Evolutionary conservation across 2,113 vertebrate genomes (phyloP).

Genomic region (Columba livia): DNA sequence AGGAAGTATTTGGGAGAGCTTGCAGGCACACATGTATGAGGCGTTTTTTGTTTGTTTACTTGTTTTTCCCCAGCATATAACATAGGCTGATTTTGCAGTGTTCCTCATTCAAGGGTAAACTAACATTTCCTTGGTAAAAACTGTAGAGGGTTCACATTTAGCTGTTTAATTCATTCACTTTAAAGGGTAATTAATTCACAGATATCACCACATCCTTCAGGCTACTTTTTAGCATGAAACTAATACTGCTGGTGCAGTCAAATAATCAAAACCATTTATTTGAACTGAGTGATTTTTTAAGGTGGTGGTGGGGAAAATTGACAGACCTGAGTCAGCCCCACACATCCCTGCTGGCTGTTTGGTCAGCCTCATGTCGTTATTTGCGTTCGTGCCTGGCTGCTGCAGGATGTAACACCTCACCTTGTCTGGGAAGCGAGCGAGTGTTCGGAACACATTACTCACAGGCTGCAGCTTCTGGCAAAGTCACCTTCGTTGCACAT

Average conservation of each 20-base stretch:
- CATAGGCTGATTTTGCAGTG: neutral
- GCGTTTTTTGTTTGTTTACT: neutral
- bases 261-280: neutral
- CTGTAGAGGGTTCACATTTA: neutral
- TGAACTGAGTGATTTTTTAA: constrained; percentile 13
- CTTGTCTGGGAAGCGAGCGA: neutral
- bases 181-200: constrained; percentile 45
- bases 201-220: constrained; percentile 13
- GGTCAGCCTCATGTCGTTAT: neutral
- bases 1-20: neutral
- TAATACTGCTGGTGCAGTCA: neutral
- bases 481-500: constrained; percentile 47
- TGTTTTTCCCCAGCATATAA: neutral
- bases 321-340: constrained; percentile 6
- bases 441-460: constrained; percentile 39
- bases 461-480: constrained; percentile 37
- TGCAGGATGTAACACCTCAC: neutral
- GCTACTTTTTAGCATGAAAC: constrained; percentile 14
- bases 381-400: neutral
- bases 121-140: constrained; percentile 19
- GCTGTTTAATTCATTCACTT: neutral
- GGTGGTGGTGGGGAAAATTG: neutral
- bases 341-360: neutral
- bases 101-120: neutral
- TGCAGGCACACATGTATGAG: accelerated